phyloP scores from a whole-genome alignment of 2,113 vertebrate species.

The Chelonoidis abingdonii region DNA sequence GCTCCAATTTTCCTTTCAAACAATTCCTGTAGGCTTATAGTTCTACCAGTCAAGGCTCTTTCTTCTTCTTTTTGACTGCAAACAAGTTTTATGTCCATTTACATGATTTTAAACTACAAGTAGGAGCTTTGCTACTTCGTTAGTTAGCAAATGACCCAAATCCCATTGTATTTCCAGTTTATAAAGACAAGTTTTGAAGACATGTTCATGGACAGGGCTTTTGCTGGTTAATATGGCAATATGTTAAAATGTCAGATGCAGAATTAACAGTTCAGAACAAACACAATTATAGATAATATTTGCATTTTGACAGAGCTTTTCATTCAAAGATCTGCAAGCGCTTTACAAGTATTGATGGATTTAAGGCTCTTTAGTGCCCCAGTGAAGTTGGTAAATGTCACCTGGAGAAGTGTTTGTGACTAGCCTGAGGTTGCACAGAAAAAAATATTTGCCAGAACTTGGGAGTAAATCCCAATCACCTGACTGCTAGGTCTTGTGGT shows the following conservation, averaged over 20 bases:
- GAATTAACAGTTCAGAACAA: background rate
- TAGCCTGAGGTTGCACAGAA: background rate
- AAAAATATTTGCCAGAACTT: background rate
- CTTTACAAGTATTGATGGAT: background rate
- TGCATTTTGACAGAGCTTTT: background rate
- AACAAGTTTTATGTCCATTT: background rate
- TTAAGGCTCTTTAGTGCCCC: constrained; percentile 38
- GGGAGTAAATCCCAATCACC: background rate
- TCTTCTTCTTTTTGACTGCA: constrained; percentile 26
- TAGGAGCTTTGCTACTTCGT: constrained; percentile 52
- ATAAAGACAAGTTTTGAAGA: constrained; percentile 63
- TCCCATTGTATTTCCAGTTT: background rate
- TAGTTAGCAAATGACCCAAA: constrained; percentile 66
- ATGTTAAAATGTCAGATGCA: constrained; percentile 66
- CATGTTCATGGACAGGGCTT: constrained; percentile 47
- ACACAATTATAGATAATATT: background rate
- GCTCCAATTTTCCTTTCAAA: background rate
- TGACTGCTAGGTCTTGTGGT: background rate
- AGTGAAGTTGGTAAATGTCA: constrained; percentile 1
- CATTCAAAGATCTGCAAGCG: background rate
- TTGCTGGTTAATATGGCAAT: constrained; percentile 62
- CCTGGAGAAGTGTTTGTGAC: background rate
- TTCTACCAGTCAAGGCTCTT: background rate
- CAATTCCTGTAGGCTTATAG: background rate
- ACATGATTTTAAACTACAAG: constrained; percentile 53